phyloP scores from a whole-genome alignment of 2,113 vertebrate species.

The rabbit (Oryctolagus cuniculus) region DNA sequence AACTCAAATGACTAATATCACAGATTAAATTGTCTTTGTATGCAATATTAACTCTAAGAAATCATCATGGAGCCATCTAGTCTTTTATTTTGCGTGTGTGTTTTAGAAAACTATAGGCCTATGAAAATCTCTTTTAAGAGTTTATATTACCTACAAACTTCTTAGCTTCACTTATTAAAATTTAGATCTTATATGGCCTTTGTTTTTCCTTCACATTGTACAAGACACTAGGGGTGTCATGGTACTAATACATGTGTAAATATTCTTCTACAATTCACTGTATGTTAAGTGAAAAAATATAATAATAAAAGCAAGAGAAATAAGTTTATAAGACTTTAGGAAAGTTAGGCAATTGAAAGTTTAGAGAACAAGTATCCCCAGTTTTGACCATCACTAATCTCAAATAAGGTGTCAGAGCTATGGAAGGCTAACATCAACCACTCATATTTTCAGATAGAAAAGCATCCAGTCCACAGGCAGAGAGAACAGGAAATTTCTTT shows the following conservation, averaged over 20 bases:
- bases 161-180: not conserved
- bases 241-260: not conserved
- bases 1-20: not conserved
- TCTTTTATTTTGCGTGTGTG: not conserved
- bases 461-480: constrained; percentile 56
- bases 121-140: not conserved
- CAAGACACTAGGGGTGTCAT: not conserved
- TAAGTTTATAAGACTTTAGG: not conserved
- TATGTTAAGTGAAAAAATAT: constrained; percentile 15
- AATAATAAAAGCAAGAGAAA: not conserved
- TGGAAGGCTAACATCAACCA: constrained; percentile 64
- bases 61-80: not conserved
- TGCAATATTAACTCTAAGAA: not conserved
- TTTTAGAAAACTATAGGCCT: not conserved
- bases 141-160: not conserved
- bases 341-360: constrained; percentile 49
- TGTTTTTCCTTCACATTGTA: not conserved
- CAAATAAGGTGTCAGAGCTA: constrained; percentile 63
- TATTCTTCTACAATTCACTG: not conserved
- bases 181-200: not conserved
- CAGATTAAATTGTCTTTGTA: not conserved
- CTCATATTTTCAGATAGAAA: constrained; percentile 73
- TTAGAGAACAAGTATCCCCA: constrained; percentile 48
- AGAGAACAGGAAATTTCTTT: constrained; percentile 77
- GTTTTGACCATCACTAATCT: constrained; percentile 67